These are phyloP conservation scores for Cylas formicarius DNA, from an alignment of 1,140 invertebrate species.

Conservation along the genomic window DNA sequence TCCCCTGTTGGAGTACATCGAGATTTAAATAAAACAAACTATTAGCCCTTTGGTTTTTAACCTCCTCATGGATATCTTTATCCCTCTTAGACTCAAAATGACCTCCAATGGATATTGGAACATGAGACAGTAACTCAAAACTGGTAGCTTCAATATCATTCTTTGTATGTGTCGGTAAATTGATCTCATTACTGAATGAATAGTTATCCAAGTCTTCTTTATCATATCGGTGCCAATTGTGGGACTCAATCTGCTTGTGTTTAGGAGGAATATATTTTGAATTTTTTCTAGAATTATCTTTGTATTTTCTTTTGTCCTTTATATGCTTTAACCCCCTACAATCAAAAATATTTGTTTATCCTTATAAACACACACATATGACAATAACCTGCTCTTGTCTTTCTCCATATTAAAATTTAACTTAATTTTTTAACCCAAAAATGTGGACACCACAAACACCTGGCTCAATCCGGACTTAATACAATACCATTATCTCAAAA, in stretches of 20 bases:
- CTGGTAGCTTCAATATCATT: conserved; percentile 17
- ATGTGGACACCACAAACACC: too few relatives aligned
- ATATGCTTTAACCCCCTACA: conserved; percentile 25
- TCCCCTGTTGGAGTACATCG: conserved; percentile 25
- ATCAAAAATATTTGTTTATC: conserved; percentile 1
- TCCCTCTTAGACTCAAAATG: conserved; percentile 33
- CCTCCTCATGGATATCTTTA: conserved; percentile 11
- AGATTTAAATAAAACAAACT: conserved; percentile 31
- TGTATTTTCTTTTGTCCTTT: conserved; percentile 27
- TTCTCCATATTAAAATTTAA: too few relatives aligned
- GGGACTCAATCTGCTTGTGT: conserved; percentile 17
- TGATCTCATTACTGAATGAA: too few relatives aligned
- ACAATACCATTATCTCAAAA: too few relatives aligned
- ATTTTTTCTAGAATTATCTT: conserved; percentile 16
- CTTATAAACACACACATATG: not conserved
- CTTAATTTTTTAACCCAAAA: too few relatives aligned
- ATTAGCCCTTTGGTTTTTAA: conserved; percentile 6
- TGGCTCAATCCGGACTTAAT: too few relatives aligned
- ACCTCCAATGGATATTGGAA: conserved; percentile 27
- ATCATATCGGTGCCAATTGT: conserved; percentile 33
- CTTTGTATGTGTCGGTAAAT: conserved; percentile 1
- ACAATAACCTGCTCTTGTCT: conserved; percentile 13
- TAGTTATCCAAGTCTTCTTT: conserved; percentile 12
- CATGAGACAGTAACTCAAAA: conserved; percentile 27
- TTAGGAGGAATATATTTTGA: conserved; percentile 17